Evolutionary conservation across 2,888 invertebrate species (phyloP).

Genomic region (Oligia strigilis): DNA sequence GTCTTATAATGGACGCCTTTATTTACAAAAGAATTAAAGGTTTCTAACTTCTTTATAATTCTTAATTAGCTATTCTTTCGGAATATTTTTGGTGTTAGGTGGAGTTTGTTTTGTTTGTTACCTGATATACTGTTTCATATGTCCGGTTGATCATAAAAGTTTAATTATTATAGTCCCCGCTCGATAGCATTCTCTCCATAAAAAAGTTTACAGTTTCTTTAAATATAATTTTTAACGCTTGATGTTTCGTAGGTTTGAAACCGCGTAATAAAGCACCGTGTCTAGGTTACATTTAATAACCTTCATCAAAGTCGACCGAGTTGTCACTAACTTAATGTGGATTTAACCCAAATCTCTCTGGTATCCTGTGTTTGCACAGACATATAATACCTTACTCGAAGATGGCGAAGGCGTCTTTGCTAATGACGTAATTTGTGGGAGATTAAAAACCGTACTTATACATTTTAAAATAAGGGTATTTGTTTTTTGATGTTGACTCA

Average conservation of each 20-base stretch:
- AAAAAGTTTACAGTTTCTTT: background rate
- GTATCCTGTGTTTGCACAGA: constrained; percentile 38
- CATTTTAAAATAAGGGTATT: constrained; percentile 10
- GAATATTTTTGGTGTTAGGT: background rate
- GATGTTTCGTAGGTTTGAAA: constrained; percentile 5
- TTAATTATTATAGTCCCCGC: background rate
- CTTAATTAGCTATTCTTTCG: constrained; percentile 18
- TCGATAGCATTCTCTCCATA: background rate
- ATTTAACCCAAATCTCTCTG: constrained; percentile 50
- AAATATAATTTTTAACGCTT: constrained; percentile 1
- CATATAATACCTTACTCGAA: constrained; percentile 38
- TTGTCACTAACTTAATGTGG: constrained; percentile 49
- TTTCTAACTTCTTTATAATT: constrained; percentile 15
- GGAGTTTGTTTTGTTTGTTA: background rate
- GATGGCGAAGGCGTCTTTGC: constrained; percentile 15
- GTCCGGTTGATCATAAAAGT: background rate
- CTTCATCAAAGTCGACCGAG: constrained; percentile 36
- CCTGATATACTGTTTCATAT: background rate
- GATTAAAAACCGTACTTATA: constrained; percentile 13
- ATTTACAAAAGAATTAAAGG: constrained; percentile 30
- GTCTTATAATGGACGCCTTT: constrained; percentile 46
- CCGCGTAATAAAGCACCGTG: constrained; percentile 4
- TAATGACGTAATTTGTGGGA: constrained; percentile 50
- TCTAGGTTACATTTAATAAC: constrained; percentile 41
- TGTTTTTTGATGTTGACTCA: background rate